phyloP scores from a whole-genome alignment of 2,113 vertebrate species.

The Gyps fulvus region DNA sequence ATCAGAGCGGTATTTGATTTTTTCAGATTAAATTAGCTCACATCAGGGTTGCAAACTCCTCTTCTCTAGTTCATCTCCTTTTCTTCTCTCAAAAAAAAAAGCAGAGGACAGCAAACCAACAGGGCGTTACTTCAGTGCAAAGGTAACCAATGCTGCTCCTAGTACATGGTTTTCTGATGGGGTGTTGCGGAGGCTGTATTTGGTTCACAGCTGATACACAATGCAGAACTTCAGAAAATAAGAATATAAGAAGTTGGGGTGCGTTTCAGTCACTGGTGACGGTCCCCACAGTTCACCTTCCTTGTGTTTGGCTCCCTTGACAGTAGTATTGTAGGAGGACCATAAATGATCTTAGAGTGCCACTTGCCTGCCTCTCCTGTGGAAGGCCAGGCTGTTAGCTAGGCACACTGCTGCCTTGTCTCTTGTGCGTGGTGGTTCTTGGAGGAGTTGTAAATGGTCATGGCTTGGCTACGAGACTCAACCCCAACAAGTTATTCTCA shows the following conservation, averaged over 20 bases:
- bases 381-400: neutral
- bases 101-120: neutral
- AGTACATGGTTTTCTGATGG: fast-evolving
- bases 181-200: neutral
- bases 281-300: neutral
- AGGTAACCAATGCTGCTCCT: neutral
- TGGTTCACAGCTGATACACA: fast-evolving
- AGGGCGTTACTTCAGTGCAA: fast-evolving
- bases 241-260: neutral
- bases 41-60: neutral
- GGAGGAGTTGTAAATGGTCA: neutral
- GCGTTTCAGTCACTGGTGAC: neutral
- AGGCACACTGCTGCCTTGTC: neutral
- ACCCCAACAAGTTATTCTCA: too few species aligned
- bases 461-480: neutral
- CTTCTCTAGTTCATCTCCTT: neutral
- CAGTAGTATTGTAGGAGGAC: fast-evolving
- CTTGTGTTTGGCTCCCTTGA: neutral
- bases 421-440: neutral
- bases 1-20: neutral
- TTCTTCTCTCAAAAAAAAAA: neutral
- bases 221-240: neutral
- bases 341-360: neutral
- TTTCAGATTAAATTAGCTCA: neutral
- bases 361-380: neutral